These are phyloP conservation scores for Lepisosteus oculatus DNA, from an alignment of 2,113 vertebrate genomes.

Conservation along the genomic window DNA sequence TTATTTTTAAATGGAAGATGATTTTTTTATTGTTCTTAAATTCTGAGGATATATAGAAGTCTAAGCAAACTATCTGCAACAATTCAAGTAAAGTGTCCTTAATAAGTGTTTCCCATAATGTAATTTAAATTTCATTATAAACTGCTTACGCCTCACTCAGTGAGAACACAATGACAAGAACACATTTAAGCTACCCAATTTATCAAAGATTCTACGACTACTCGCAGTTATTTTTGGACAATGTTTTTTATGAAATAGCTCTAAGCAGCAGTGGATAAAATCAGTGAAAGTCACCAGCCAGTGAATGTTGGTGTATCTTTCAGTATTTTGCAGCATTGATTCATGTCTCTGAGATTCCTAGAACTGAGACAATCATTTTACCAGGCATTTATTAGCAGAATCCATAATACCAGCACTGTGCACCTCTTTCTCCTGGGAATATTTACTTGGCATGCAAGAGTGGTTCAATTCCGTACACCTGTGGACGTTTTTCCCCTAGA, in stretches of 20 bases:
- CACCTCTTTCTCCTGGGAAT: conserved; percentile 43
- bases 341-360: conserved; percentile 48
- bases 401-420: conserved; percentile 51
- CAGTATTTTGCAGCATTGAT: conserved; percentile 34
- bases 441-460: conserved; percentile 44
- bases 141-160: neutral
- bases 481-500: conserved; percentile 55
- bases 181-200: too few species aligned
- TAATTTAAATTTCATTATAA: conserved; percentile 42
- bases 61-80: conserved; percentile 50
- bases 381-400: conserved; percentile 42
- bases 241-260: conserved; percentile 29
- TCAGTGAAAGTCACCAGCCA: conserved; percentile 25
- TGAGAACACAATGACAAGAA: too few species aligned
- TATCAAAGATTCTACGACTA: neutral
- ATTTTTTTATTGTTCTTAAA: conserved; percentile 56
- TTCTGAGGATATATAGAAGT: conserved; percentile 51
- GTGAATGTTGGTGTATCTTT: conserved; percentile 9
- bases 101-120: conserved; percentile 59
- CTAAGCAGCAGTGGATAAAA: conserved; percentile 29
- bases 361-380: conserved; percentile 66
- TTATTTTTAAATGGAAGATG: conserved; percentile 71
- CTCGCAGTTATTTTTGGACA: conserved; percentile 45
- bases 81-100: conserved; percentile 77
- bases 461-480: conserved; percentile 47